Conservation (phyloP, 2,113 vertebrate species). For the Pomatostomus ruficeps region DNA sequence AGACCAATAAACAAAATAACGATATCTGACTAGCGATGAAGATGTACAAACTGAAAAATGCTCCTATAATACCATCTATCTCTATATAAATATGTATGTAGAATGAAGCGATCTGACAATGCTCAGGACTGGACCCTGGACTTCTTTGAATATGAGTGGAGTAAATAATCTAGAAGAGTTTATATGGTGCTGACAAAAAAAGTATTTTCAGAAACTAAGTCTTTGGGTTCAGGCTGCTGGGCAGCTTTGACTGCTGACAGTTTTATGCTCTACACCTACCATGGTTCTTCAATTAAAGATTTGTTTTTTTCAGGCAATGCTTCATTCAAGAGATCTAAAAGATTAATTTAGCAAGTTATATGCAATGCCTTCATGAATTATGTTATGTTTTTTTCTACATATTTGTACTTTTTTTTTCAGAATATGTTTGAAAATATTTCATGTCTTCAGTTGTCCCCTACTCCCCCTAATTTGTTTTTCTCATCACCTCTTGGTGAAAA, state of each 20-base stretch:
- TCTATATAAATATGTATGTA: not conserved
- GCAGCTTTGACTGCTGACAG: not conserved
- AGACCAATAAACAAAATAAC: not conserved
- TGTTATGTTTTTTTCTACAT: accelerated
- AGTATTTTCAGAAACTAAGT: not conserved
- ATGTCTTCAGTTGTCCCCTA: not conserved
- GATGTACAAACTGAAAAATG: not conserved
- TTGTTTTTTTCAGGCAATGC: not conserved
- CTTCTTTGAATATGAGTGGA: not conserved
- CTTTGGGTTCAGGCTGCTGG: not conserved
- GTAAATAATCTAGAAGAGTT: not conserved
- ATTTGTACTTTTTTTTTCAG: not conserved
- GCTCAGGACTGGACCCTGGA: not conserved
- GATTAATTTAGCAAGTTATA: not conserved
- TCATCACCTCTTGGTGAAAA: not conserved
- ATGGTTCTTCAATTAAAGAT: not conserved
- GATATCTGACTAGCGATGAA: not conserved
- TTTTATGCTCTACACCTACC: not conserved
- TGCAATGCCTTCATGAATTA: not conserved
- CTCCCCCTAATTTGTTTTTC: not conserved
- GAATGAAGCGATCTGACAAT: not conserved
- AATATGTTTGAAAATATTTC: not conserved
- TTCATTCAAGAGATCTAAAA: not conserved
- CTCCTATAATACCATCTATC: not conserved
- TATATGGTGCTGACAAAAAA: not conserved